Evolutionary conservation across 2,113 vertebrate species (phyloP).

Genomic region (Apistogramma diplotaenia): DNA sequence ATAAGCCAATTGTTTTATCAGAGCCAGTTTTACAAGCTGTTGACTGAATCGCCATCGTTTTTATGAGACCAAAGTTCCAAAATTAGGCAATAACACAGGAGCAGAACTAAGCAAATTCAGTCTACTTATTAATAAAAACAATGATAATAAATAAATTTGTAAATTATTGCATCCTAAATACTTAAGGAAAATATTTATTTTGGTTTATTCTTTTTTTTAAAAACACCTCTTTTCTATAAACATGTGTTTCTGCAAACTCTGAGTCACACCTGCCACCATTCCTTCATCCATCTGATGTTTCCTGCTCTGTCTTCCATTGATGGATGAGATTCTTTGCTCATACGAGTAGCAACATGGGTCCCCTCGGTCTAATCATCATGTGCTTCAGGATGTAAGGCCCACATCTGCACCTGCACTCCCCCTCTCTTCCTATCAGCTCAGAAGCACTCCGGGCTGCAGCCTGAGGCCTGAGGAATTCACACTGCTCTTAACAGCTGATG

Average conservation of each 20-base stretch:
- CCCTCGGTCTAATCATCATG: slow-evolving; percentile 56
- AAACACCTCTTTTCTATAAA: background rate
- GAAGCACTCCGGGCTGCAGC: slow-evolving; percentile 24
- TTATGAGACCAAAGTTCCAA: background rate
- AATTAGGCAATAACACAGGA: background rate
- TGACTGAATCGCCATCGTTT: background rate
- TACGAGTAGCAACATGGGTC: slow-evolving; percentile 24
- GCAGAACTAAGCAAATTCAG: background rate
- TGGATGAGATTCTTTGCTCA: slow-evolving; percentile 18
- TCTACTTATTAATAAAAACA: no score
- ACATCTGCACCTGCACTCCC: slow-evolving; percentile 57
- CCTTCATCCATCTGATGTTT: background rate
- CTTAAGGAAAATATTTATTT: no score
- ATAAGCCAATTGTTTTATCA: background rate
- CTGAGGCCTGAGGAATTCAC: slow-evolving; percentile 55
- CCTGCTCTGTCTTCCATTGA: slow-evolving; percentile 4
- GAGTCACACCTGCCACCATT: background rate
- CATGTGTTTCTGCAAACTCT: background rate
- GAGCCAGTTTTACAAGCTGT: background rate
- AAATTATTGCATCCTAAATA: no score
- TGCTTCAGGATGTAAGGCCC: slow-evolving; percentile 43
- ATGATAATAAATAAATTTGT: no score
- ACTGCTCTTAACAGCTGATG: slow-evolving; percentile 60
- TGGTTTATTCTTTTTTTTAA: background rate
- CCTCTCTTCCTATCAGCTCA: slow-evolving; percentile 26